phyloP scores from a whole-genome alignment of 2,888 invertebrate genomes.

The Cheilosia variabilis region DNA sequence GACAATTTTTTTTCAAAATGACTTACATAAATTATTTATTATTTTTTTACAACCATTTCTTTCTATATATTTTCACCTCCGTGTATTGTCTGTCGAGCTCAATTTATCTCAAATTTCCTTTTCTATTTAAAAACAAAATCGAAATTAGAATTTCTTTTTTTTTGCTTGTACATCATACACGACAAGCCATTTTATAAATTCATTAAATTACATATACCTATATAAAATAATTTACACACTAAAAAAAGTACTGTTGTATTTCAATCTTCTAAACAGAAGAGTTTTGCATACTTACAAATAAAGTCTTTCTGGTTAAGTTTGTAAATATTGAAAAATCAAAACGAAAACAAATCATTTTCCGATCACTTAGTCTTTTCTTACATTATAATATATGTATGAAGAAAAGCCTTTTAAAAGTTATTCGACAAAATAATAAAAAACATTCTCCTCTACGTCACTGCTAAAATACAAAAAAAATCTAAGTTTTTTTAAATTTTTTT shows the following conservation, averaged over 20 bases:
- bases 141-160: constrained; percentile 49
- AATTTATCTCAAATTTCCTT: constrained; percentile 35
- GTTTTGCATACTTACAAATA: constrained; percentile 46
- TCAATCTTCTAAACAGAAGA: constrained; percentile 60
- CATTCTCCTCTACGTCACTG: constrained; percentile 34
- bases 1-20: constrained; percentile 62
- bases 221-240: constrained; percentile 74
- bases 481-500: constrained; percentile 11
- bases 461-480: not conserved
- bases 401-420: constrained; percentile 58
- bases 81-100: constrained; percentile 8
- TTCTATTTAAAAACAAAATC: constrained; percentile 54
- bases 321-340: constrained; percentile 21
- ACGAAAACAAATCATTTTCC: constrained; percentile 38
- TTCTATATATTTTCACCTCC: constrained; percentile 6
- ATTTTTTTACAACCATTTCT: constrained; percentile 54
- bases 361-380: constrained; percentile 46
- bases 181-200: constrained; percentile 44
- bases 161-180: constrained; percentile 30
- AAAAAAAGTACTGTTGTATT: constrained; percentile 61
- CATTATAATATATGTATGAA: constrained; percentile 40
- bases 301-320: constrained; percentile 65
- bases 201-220: constrained; percentile 53
- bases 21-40: constrained; percentile 48
- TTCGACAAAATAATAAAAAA: constrained; percentile 50